These are phyloP conservation scores for Miniopterus natalensis DNA, from an alignment of 2,113 vertebrate genomes.

Conservation along the genomic window DNA sequence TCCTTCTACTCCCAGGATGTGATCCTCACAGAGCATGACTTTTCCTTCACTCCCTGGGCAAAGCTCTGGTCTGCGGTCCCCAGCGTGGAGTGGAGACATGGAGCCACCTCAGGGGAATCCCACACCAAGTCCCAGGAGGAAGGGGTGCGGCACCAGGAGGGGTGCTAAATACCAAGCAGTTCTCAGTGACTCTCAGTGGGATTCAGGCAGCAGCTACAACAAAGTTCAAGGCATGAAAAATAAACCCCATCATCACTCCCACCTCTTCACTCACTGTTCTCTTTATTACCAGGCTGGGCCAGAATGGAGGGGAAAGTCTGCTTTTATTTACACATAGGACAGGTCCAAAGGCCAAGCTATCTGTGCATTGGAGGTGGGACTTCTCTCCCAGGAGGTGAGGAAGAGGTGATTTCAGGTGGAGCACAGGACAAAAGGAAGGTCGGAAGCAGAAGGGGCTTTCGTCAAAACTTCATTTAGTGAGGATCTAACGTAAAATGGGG, in stretches of 20 bases:
- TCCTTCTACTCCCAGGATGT: not conserved
- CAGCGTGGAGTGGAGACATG: not conserved
- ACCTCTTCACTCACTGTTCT: not conserved
- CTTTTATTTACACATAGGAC: not conserved
- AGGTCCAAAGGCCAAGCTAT: not conserved
- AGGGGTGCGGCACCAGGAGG: fast-evolving
- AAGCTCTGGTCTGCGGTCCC: not conserved
- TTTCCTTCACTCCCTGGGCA: not conserved
- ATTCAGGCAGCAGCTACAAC: not conserved
- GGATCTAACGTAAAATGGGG: not conserved
- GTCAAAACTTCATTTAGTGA: not conserved
- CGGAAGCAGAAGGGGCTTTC: not conserved
- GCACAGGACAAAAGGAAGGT: not conserved
- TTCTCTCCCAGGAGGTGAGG: not conserved
- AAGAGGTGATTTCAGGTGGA: not conserved
- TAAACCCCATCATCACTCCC: not conserved
- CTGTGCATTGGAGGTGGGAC: not conserved
- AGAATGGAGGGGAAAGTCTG: not conserved
- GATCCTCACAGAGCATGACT: not conserved
- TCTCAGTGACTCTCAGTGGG: not conserved
- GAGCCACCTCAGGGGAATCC: not conserved
- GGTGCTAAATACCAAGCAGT: not conserved
- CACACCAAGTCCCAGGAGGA: not conserved
- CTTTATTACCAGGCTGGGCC: not conserved
- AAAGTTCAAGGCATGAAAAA: not conserved